Evolutionary conservation across 37 sponge, comb jelly and placozoan species (phyloP).

Genomic region (Crambe crambe): DNA sequence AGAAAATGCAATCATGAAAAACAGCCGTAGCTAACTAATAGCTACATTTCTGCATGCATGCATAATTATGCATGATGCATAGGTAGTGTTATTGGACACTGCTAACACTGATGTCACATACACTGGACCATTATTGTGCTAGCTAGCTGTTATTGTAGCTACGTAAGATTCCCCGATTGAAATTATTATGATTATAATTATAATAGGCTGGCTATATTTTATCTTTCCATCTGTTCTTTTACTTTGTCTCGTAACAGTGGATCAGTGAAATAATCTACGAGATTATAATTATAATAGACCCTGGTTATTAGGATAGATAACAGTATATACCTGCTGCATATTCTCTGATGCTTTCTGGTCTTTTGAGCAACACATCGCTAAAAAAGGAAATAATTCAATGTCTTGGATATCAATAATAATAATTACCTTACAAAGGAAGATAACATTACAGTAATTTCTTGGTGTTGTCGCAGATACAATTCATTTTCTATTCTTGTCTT

Average conservation of each 20-base stretch:
- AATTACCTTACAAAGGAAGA: slow-evolving; percentile 66
- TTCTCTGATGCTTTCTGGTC: slow-evolving; percentile 65
- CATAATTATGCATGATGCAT: too few relatives aligned
- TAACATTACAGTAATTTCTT: slow-evolving; percentile 61
- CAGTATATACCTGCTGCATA: slow-evolving; percentile 71
- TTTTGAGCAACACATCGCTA: slow-evolving; percentile 66
- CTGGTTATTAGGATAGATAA: neutral
- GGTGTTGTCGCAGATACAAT: slow-evolving; percentile 69
- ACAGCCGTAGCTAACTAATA: too few relatives aligned
- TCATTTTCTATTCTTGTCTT: slow-evolving; percentile 69
- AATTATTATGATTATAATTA: too few relatives aligned
- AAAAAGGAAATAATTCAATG: neutral
- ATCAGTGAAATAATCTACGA: slow-evolving; percentile 64
- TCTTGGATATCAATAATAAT: neutral
- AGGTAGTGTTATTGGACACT: too few relatives aligned
- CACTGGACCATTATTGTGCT: too few relatives aligned
- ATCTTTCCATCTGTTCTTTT: neutral
- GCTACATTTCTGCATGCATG: too few relatives aligned
- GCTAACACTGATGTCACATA: too few relatives aligned
- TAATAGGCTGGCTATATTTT: neutral
- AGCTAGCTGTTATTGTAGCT: too few relatives aligned
- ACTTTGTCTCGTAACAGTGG: slow-evolving; percentile 11
- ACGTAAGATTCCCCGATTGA: too few relatives aligned
- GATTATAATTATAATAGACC: neutral
- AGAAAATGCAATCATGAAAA: neutral